Percentiles rank a stretch among this genome's conserved stretches.
These are phyloP conservation scores for Lethrus apterus DNA, from an alignment of 1,140 invertebrate genomes.

Conservation along the genomic window DNA sequence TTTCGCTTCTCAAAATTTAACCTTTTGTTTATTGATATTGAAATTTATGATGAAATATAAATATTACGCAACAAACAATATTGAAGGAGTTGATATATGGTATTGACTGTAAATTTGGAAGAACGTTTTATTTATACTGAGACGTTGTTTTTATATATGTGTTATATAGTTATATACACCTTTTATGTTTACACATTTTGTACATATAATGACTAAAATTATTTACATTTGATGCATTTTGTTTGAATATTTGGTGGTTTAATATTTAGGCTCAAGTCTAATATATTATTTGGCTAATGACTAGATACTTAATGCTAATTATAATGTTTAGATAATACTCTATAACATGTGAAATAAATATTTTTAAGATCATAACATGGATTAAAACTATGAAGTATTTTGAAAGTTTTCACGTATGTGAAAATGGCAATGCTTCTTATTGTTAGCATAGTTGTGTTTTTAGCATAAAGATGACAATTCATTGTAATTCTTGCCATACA, in stretches of 20 bases:
- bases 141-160: neutral
- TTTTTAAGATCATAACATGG: neutral
- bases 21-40: neutral
- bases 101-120: slow-evolving; percentile 7
- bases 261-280: slow-evolving; percentile 5
- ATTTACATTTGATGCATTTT: slow-evolving; percentile 1
- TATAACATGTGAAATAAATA: slow-evolving; percentile 2
- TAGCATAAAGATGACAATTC: neutral
- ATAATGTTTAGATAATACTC: neutral
- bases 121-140: neutral
- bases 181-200: neutral
- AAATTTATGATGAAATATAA: neutral
- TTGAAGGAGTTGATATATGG: neutral
- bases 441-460: slow-evolving; percentile 24
- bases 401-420: neutral
- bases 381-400: neutral
- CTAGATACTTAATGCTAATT: slow-evolving; percentile 28
- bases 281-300: slow-evolving; percentile 35
- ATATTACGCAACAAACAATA: neutral
- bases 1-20: neutral
- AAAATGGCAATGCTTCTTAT: slow-evolving; percentile 22
- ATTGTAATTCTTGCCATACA: neutral
- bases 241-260: slow-evolving; percentile 4
- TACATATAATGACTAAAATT: neutral
- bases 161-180: neutral